These are phyloP conservation scores for Brachionus rotundiformis DNA, from an alignment of 1,140 invertebrate species.

Conservation along the genomic window DNA sequence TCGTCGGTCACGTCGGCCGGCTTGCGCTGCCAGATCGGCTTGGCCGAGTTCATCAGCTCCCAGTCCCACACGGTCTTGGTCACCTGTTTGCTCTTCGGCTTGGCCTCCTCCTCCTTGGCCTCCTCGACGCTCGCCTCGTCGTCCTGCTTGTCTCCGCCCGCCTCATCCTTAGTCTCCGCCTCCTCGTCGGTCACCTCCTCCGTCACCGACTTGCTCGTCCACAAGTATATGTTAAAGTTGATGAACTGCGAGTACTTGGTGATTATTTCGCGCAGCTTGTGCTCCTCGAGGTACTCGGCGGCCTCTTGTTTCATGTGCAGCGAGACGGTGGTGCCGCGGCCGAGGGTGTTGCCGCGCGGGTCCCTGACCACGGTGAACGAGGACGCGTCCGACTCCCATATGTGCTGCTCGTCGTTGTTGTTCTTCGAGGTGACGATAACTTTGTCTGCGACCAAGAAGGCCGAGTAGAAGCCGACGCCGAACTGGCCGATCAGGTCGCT, in stretches of 20 bases:
- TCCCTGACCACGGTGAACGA: conserved; percentile 87
- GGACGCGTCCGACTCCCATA: conserved; percentile 87
- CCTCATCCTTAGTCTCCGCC: conserved; percentile 64
- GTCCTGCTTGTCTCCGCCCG: conserved; percentile 63
- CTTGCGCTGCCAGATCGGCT: conserved; percentile 81
- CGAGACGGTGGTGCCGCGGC: conserved; percentile 80
- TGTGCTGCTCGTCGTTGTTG: conserved; percentile 90
- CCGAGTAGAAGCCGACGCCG: conserved; percentile 95
- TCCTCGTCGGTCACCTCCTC: conserved; percentile 77
- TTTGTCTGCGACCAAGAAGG: conserved; percentile 74
- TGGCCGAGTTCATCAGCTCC: conserved; percentile 91
- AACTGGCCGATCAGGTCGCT: conserved; percentile 73
- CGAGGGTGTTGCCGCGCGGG: conserved; percentile 85
- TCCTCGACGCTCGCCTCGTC: conserved; percentile 69
- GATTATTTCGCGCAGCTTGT: conserved; percentile 84
- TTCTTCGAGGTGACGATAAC: conserved; percentile 84
- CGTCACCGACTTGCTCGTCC: conserved; percentile 76
- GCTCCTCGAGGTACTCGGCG: conserved; percentile 86
- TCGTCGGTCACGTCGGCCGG: conserved; percentile 79
- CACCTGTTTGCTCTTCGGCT: conserved; percentile 68
- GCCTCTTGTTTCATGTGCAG: conserved; percentile 95
- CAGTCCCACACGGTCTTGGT: conserved; percentile 98
- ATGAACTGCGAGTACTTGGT: conserved; percentile 99
- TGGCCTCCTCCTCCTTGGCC: conserved; percentile 60
- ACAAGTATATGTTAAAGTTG: conserved; percentile 96